Evolutionary conservation across 2,888 invertebrate species (phyloP).

Genomic region (Quadroppia sp.): DNA sequence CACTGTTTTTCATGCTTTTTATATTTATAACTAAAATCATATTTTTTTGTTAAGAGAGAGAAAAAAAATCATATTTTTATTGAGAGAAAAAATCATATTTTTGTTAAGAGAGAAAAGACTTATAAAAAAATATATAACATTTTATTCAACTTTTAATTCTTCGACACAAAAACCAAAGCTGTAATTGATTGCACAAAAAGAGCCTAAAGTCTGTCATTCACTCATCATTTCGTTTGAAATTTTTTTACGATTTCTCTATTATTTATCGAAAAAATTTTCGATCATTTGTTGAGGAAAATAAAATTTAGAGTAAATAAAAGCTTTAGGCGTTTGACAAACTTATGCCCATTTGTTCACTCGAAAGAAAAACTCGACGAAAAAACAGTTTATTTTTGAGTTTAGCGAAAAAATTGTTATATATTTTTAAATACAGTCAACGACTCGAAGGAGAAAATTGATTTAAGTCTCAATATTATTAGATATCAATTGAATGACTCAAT

Average conservation of each 20-base stretch:
- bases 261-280: background rate
- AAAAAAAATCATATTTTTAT: too few species aligned
- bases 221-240: background rate
- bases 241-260: background rate
- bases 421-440: background rate
- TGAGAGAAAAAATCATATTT: too few species aligned
- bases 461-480: background rate
- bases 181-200: constrained; percentile 6
- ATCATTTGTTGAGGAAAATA: background rate
- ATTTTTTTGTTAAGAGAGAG: background rate
- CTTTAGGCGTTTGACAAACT: background rate
- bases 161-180: constrained; percentile 18
- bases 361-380: background rate
- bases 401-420: background rate
- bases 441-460: background rate
- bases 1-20: constrained; percentile 12
- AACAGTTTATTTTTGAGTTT: background rate
- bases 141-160: constrained; percentile 13
- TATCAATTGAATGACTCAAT: background rate
- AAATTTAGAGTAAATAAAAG: background rate
- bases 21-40: constrained; percentile 29
- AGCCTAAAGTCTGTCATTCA: background rate
- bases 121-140: too few species aligned
- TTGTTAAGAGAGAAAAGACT: too few species aligned
- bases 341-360: background rate